phyloP scores from a whole-genome alignment of 2,888 invertebrate species.

The Andrena bucephala region DNA sequence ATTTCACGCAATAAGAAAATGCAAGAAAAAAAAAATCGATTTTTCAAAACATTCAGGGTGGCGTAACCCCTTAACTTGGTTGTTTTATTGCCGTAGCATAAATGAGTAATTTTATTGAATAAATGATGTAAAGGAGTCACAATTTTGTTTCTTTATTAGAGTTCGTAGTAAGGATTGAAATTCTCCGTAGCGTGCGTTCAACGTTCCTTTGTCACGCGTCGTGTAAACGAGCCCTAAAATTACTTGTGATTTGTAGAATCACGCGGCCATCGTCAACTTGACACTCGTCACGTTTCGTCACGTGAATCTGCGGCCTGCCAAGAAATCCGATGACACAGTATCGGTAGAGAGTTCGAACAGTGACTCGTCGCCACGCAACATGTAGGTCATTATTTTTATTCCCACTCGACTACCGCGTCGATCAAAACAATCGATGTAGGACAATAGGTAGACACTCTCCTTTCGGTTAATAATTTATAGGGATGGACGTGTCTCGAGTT shows the following conservation, averaged over 20 bases:
- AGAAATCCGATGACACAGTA: constrained; percentile 58
- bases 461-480: not conserved
- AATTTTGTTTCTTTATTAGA: not conserved
- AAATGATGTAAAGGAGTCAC: too few species aligned
- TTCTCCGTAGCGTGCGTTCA: not conserved
- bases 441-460: constrained; percentile 4
- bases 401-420: constrained; percentile 21
- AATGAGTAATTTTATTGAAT: too few species aligned
- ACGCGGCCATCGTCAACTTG: constrained; percentile 46
- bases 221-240: constrained; percentile 6
- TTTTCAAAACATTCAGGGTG: too few species aligned
- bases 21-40: too few species aligned
- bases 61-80: too few species aligned
- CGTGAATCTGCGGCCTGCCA: constrained; percentile 57
- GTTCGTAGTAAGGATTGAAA: not conserved
- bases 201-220: not conserved
- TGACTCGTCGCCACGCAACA: constrained; percentile 34
- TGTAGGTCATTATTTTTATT: constrained; percentile 52
- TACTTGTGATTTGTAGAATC: constrained; percentile 45
- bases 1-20: too few species aligned
- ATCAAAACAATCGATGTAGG: constrained; percentile 23
- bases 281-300: constrained; percentile 55
- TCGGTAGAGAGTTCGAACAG: constrained; percentile 37
- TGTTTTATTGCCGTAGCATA: too few species aligned
- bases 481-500: too few species aligned